Conservation (phyloP, 2,797 vertebrate genomes). For the Cossypha dichroa region DNA sequence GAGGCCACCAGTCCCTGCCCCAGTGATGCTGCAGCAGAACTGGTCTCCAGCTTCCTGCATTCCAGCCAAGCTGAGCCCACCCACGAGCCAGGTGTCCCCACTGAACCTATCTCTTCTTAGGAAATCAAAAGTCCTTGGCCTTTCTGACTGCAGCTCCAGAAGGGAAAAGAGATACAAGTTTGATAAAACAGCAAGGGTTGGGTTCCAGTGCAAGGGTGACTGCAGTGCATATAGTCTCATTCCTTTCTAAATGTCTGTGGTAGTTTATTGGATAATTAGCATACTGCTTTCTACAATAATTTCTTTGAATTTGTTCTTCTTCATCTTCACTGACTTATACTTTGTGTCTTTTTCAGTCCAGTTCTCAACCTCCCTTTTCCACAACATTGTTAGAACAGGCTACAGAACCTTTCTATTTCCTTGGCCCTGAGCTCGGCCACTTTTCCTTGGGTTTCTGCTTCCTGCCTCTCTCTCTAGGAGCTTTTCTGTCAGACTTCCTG, state of each 20-base stretch:
- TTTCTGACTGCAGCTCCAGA: not conserved
- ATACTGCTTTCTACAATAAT: not conserved
- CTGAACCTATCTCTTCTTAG: not conserved
- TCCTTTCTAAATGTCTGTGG: rapidly evolving
- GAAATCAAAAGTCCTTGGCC: rapidly evolving
- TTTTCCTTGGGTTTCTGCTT: not conserved
- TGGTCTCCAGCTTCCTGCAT: rapidly evolving
- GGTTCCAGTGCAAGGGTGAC: not conserved
- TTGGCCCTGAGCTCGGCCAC: not conserved
- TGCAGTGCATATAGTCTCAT: not conserved
- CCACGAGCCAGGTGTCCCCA: rapidly evolving
- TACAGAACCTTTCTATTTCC: not conserved
- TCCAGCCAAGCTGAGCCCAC: not conserved
- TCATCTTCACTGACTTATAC: not conserved
- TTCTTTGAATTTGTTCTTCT: not conserved
- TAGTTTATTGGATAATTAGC: not conserved
- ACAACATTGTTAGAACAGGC: not conserved
- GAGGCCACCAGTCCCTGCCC: not conserved
- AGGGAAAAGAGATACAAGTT: not conserved
- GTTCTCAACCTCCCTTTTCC: not conserved
- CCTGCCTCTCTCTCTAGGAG: not conserved
- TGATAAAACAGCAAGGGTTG: not conserved
- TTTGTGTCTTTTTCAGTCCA: not conserved
- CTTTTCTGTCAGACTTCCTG: not conserved
- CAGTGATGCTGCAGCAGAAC: not conserved